Evolutionary conservation across 2,113 vertebrate genomes (phyloP).

Genomic region (Zosterops pallidus): DNA sequence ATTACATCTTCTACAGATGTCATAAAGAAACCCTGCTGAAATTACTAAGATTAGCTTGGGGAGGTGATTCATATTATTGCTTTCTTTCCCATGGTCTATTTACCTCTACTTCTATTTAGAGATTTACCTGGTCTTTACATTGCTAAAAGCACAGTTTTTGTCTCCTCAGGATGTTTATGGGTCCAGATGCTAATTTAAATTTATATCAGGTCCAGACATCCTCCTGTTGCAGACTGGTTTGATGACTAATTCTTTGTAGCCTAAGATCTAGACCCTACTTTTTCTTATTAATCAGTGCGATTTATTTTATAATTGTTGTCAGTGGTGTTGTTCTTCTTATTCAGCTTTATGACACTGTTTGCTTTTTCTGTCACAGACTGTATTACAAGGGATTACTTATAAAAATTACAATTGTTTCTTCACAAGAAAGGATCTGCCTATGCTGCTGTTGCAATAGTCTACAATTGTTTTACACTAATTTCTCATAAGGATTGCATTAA

Average conservation of each 20-base stretch:
- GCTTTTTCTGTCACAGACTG: neutral
- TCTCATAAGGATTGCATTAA: neutral
- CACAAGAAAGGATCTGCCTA: neutral
- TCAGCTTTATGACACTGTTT: neutral
- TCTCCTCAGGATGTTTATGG: neutral
- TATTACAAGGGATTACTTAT: neutral
- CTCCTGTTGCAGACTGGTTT: neutral
- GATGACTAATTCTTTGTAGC: neutral
- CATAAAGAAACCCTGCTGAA: neutral
- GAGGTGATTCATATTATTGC: neutral
- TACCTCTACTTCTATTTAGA: neutral
- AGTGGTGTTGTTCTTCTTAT: neutral
- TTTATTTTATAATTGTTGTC: neutral
- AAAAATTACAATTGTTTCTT: neutral
- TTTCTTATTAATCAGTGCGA: neutral
- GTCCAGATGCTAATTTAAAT: neutral
- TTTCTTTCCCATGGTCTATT: neutral
- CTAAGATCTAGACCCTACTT: neutral
- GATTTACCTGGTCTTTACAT: neutral
- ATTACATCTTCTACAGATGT: neutral
- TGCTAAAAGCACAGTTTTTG: neutral
- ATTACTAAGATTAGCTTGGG: neutral
- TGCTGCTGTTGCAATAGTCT: neutral
- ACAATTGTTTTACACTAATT: neutral
- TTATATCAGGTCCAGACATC: neutral